Evolutionary conservation across 2,797 vertebrate species (phyloP), one percentile per base, ranked within the genome.

Genomic region (Crenuchus spilurus): DNA sequence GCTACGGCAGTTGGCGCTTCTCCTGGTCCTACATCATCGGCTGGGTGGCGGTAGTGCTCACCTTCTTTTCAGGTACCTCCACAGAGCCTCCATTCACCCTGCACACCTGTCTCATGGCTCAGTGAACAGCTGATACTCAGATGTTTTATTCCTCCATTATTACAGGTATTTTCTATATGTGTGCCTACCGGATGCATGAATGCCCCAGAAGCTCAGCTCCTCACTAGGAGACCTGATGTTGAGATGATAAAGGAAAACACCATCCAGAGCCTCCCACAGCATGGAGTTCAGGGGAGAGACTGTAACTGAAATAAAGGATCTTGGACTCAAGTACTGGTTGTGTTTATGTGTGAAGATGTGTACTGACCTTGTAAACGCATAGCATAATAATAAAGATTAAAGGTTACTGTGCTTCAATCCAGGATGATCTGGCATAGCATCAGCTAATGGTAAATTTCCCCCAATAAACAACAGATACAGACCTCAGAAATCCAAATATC

Each of bases 1-100:
- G 88, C 60, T 92, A 92, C 48, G 88, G 90, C 41, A 91, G 88
- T 85, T 93, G 91, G 91, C 87, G 91, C 72, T 93, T 93, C 82
- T 93, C 91, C 79, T 93, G 91, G 92, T 92, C 90, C 18, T 93
- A 90, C 66, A 91, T 92, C 79, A 87, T 90, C 16, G 92, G 91
- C 80, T 93, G 91, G 92, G 90, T 92, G 83, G 90, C 90, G 6
- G 85, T 90, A 82, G 89, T 90, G 61, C 91, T 92, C 79, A 91
- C 87, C 24, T 91, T 92, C 80, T 91, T 92, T 87, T 92, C 91
- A 90, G 92, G 92, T 92, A 87, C 76, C 75, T 28, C 52, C 24
- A 26, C 51, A 4, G 24, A 16, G 16, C 52, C 14, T 0, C 4
- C 10, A 16, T 31, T 52, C 2, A 52, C 14, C 6, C 49, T 30